These are phyloP conservation scores for Chrysogorgia sp. DNA, from an alignment of 92 coral and sea anemone genomes.

Conservation along the genomic window DNA sequence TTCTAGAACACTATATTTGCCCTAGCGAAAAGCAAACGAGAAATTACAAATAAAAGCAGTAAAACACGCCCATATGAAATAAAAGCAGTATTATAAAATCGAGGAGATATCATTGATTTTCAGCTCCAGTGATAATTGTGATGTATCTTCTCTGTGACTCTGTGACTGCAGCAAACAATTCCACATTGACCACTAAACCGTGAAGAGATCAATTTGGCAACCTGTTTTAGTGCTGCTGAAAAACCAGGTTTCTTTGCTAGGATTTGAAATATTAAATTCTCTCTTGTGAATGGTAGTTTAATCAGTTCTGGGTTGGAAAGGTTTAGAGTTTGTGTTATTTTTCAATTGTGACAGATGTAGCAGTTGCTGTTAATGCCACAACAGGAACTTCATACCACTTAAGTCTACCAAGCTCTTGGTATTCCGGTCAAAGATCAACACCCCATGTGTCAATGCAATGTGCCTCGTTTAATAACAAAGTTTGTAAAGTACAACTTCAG, in stretches of 20 bases:
- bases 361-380: conserved; percentile 16
- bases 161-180: conserved; percentile 48
- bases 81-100: too few species aligned
- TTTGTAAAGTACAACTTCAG: conserved; percentile 6
- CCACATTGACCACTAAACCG: conserved; percentile 62
- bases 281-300: conserved; percentile 46
- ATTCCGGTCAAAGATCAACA: conserved; percentile 34
- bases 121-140: conserved; percentile 48
- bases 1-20: too few species aligned
- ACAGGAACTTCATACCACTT: conserved; percentile 20
- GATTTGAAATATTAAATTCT: conserved; percentile 23
- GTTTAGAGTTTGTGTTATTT: conserved; percentile 14
- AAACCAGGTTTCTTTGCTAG: conserved; percentile 26
- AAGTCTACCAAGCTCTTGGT: conserved; percentile 39
- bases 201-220: conserved; percentile 25
- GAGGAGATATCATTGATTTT: conserved; percentile 35
- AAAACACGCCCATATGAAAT: too few species aligned
- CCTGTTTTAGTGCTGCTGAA: conserved; percentile 35
- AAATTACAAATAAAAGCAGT: too few species aligned
- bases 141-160: conserved; percentile 55
- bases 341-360: conserved; percentile 24
- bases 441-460: conserved; percentile 43
- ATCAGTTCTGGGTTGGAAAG: conserved; percentile 36
- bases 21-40: too few species aligned
- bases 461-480: conserved; percentile 21